Percentiles rank a stretch among this genome's conserved stretches.
phyloP scores from a whole-genome alignment of 2,113 vertebrate genomes.

The Catharus bicknelli region DNA sequence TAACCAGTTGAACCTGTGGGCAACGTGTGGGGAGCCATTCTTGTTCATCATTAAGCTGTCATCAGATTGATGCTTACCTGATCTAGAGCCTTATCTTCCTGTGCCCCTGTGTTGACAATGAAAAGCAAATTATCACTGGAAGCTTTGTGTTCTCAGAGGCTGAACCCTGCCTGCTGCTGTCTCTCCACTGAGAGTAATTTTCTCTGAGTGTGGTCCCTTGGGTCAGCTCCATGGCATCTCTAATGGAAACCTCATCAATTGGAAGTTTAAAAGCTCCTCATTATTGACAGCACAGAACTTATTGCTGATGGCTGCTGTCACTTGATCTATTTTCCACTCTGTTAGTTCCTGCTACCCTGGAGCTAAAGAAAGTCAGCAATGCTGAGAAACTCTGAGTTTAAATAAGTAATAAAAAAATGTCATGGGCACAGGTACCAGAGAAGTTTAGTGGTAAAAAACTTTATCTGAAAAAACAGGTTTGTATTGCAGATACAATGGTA shows the following conservation, averaged over 20 bases:
- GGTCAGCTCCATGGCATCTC: not conserved
- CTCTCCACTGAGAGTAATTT: not conserved
- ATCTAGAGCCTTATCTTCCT: not conserved
- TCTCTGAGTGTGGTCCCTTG: not conserved
- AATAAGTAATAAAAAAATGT: not conserved
- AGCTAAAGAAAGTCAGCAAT: not conserved
- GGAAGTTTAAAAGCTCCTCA: not conserved
- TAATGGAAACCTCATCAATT: not conserved
- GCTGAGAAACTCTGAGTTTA: not conserved
- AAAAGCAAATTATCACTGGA: not conserved
- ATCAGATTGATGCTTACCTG: not conserved
- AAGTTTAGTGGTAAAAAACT: not conserved
- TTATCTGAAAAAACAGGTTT: not conserved
- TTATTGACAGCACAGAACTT: not conserved
- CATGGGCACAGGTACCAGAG: not conserved
- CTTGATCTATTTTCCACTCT: not conserved
- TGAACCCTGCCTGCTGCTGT: not conserved
- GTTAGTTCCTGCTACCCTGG: not conserved
- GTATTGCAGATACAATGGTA: not conserved
- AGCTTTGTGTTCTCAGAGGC: not conserved
- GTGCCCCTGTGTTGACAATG: not conserved
- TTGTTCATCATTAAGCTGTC: not conserved
- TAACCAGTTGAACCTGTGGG: not conserved
- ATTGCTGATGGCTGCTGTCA: constrained; percentile 9
- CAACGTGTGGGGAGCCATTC: not conserved